These are phyloP conservation scores for Zoanthus gigantus DNA, from an alignment of 92 coral and sea anemone species.

Conservation along the genomic window DNA sequence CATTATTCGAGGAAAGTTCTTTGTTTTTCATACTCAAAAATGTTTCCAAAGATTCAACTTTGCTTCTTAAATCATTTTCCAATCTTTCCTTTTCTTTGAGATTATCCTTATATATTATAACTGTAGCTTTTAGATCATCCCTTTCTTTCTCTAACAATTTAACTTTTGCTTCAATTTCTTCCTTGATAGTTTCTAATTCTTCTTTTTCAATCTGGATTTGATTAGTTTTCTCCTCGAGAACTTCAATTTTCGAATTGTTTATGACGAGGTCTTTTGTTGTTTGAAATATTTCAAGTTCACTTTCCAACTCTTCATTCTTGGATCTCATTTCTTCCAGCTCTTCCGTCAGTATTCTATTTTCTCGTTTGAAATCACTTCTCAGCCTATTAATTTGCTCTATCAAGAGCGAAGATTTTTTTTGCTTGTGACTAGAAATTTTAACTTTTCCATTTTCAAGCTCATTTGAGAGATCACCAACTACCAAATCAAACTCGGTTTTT, in stretches of 20 bases:
- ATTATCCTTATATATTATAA: not conserved
- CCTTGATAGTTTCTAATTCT: slow-evolving; percentile 15
- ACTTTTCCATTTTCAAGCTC: slow-evolving; percentile 75
- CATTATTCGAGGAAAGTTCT: slow-evolving; percentile 28
- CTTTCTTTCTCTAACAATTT: slow-evolving; percentile 52
- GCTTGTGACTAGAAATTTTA: slow-evolving; percentile 41
- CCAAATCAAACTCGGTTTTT: slow-evolving; percentile 88
- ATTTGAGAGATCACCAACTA: slow-evolving; percentile 77
- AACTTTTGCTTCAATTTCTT: slow-evolving; percentile 34
- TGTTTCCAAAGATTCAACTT: slow-evolving; percentile 50
- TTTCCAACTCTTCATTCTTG: slow-evolving; percentile 58
- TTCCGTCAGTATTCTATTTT: slow-evolving; percentile 62
- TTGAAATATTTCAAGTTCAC: slow-evolving; percentile 58
- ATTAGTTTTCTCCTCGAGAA: slow-evolving; percentile 34
- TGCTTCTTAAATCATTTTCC: slow-evolving; percentile 42
- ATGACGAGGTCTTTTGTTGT: slow-evolving; percentile 26
- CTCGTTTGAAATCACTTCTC: slow-evolving; percentile 60
- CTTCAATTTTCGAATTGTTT: slow-evolving; percentile 64
- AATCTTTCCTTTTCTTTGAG: slow-evolving; percentile 15
- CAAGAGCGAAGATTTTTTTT: slow-evolving; percentile 54
- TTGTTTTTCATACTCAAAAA: not conserved
- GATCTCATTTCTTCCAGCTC: slow-evolving; percentile 70
- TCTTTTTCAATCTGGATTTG: slow-evolving; percentile 16
- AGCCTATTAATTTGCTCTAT: slow-evolving; percentile 71
- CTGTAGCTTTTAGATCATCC: slow-evolving; percentile 30